phyloP scores from a whole-genome alignment of 2,113 vertebrate genomes.

The Cisticola juncidis region DNA sequence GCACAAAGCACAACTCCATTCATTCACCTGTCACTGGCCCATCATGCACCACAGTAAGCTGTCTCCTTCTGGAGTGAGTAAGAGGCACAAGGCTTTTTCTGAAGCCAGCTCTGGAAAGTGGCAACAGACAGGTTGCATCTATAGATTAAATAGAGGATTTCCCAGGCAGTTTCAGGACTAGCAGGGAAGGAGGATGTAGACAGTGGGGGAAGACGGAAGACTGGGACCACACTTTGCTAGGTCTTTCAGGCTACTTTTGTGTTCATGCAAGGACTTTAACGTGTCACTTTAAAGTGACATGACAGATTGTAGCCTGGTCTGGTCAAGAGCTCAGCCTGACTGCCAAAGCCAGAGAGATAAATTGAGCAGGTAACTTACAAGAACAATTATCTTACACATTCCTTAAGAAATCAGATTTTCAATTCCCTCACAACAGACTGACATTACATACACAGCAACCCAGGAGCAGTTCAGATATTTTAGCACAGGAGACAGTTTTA shows the following conservation, averaged over 20 bases:
- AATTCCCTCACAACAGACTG: neutral
- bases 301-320: neutral
- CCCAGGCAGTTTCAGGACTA: neutral
- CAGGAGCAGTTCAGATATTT: neutral
- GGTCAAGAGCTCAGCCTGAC: neutral
- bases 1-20: neutral
- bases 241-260: neutral
- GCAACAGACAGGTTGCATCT: neutral
- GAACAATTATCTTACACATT: neutral
- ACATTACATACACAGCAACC: neutral
- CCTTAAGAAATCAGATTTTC: neutral
- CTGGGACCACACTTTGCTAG: neutral
- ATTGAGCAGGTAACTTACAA: neutral
- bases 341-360: neutral
- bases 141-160: neutral
- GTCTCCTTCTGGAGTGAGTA: neutral
- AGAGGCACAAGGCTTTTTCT: neutral
- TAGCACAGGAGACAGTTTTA: neutral
- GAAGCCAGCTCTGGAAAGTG: neutral
- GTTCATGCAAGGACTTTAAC: neutral
- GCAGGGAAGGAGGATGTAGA: neutral
- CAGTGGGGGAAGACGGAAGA: neutral
- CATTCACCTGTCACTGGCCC: neutral
- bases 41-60: neutral
- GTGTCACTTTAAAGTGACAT: accelerated